A percentile compares a stretch with the other conserved stretches of the same genome.
Evolutionary conservation across 2,888 invertebrate species (phyloP).

Genomic region (Trypoxylon attenuatum): DNA sequence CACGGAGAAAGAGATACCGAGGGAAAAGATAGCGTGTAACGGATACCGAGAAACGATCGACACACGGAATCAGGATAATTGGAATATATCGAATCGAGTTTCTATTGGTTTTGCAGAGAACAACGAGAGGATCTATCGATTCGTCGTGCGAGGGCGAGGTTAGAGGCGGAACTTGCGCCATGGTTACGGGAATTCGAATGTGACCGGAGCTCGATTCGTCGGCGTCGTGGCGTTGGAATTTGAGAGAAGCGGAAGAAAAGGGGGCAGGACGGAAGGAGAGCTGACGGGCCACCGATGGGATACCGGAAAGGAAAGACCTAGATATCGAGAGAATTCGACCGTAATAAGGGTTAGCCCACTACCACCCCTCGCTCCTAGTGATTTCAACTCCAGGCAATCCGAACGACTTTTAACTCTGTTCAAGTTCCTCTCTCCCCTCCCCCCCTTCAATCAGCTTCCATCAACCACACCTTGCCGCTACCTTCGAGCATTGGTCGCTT

Average conservation of each 20-base stretch:
- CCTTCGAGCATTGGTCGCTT: no score
- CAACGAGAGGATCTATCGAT: conserved; percentile 51
- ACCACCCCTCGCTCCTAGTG: neutral
- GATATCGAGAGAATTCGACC: conserved; percentile 19
- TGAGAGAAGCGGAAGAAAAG: neutral
- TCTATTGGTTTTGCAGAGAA: conserved; percentile 6
- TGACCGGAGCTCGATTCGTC: conserved; percentile 5
- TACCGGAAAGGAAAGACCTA: conserved; percentile 13
- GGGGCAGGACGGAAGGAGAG: neutral
- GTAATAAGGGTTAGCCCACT: conserved; percentile 19
- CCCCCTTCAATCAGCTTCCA: no score
- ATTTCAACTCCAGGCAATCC: neutral
- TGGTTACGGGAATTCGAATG: conserved; percentile 27
- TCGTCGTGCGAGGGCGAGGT: neutral
- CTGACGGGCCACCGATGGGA: neutral
- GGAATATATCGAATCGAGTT: conserved; percentile 51
- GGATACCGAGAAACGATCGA: neutral
- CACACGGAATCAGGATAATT: conserved; percentile 47
- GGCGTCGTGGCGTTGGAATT: conserved; percentile 20
- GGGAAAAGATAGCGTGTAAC: neutral
- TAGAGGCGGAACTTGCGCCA: conserved; percentile 1
- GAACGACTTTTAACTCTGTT: conserved; percentile 6
- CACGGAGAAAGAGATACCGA: neutral
- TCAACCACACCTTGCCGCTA: no score
- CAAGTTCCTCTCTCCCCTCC: conserved; percentile 22